Percentiles rank a stretch among this genome's conserved stretches.
Conservation (phyloP, 2,113 vertebrate species). For the Grammomys surdaster region DNA sequence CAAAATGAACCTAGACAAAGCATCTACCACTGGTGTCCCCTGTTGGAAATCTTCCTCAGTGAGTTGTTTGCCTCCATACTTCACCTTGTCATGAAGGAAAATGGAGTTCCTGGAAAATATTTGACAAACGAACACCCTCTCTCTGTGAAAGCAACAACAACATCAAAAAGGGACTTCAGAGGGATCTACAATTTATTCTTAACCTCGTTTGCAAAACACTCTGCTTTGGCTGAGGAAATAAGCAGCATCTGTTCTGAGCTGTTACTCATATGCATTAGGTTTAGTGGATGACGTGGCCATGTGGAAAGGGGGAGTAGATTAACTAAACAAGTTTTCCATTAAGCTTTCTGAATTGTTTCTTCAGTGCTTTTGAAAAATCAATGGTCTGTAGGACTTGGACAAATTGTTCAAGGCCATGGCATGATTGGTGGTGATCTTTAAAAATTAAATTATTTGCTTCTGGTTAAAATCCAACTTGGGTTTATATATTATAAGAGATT, state of each 20-base stretch:
- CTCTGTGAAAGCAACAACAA: slow-evolving; percentile 31
- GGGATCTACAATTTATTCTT: slow-evolving; percentile 43
- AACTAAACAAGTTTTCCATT: slow-evolving; percentile 53
- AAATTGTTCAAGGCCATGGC: slow-evolving; percentile 6
- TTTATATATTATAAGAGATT: slow-evolving; percentile 23
- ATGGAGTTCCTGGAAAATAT: slow-evolving; percentile 24
- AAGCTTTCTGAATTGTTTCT: slow-evolving; percentile 56
- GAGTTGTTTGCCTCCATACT: not conserved
- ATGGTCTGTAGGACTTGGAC: not conserved
- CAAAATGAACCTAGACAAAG: slow-evolving; percentile 19
- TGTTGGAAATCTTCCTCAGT: slow-evolving; percentile 16
- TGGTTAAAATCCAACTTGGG: slow-evolving; percentile 37
- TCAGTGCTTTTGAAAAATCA: slow-evolving; percentile 39
- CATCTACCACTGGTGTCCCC: not conserved
- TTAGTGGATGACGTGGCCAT: slow-evolving; percentile 40
- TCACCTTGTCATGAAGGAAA: slow-evolving; percentile 33
- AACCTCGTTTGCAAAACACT: slow-evolving; percentile 55
- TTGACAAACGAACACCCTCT: slow-evolving; percentile 27
- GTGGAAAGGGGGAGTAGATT: slow-evolving; percentile 53
- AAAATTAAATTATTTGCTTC: slow-evolving; percentile 47
- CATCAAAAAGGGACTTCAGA: slow-evolving; percentile 9
- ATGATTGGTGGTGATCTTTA: slow-evolving; percentile 27
- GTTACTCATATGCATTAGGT: slow-evolving; percentile 24
- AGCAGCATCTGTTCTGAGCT: slow-evolving; percentile 54
- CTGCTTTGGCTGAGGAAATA: slow-evolving; percentile 65